Evolutionary conservation across 1,140 invertebrate species (phyloP).

Genomic region (Plectrocnemia conspersa): DNA sequence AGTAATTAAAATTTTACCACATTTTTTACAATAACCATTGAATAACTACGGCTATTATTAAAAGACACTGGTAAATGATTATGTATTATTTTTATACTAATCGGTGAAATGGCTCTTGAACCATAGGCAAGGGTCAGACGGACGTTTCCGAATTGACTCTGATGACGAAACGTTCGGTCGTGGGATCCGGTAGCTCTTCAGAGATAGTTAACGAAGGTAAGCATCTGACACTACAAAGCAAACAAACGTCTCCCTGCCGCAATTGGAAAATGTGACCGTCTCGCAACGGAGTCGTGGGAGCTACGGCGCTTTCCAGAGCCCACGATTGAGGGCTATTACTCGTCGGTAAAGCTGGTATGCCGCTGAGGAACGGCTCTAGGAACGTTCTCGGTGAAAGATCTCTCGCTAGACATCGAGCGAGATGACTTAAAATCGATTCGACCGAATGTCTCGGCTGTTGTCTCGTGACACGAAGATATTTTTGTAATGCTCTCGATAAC

Average conservation of each 20-base stretch:
- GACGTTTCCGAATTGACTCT: conserved; percentile 94
- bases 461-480: conserved; percentile 89
- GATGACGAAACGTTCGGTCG: conserved; percentile 92
- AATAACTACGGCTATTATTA: too few species aligned
- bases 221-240: conserved; percentile 78
- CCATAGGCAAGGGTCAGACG: conserved; percentile 62
- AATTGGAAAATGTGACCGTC: conserved; percentile 85
- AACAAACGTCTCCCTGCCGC: conserved; percentile 86
- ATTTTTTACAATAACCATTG: too few species aligned
- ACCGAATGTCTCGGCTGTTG: conserved; percentile 94
- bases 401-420: conserved; percentile 85
- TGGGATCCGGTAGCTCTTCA: conserved; percentile 93
- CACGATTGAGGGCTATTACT: conserved; percentile 76
- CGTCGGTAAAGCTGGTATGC: conserved; percentile 74
- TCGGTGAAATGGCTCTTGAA: conserved; percentile 20
- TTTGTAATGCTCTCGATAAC: conserved; percentile 90
- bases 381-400: conserved; percentile 92
- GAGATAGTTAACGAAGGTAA: conserved; percentile 91
- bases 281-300: conserved; percentile 77
- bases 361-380: conserved; percentile 79
- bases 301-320: conserved; percentile 88
- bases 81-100: too few species aligned
- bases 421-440: conserved; percentile 80
- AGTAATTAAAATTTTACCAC: too few species aligned
- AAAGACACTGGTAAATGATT: too few species aligned